phyloP scores from a whole-genome alignment of 1,140 invertebrate genomes.

The Penaeus vannamei region DNA sequence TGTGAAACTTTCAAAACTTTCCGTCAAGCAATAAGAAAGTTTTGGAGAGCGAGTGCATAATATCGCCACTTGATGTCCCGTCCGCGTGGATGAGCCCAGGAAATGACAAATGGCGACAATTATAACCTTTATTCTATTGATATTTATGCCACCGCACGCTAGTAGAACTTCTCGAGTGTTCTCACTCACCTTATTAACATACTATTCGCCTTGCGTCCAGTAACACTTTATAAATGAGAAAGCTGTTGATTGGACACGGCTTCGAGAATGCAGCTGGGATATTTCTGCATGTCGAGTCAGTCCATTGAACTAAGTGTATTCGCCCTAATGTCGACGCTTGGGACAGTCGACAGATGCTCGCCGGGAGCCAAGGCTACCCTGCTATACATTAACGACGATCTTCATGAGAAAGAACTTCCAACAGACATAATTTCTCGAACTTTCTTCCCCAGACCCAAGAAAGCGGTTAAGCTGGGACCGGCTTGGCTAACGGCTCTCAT shows the following conservation, averaged over 20 bases:
- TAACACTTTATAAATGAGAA: background rate
- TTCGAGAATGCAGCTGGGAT: background rate
- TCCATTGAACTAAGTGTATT: conserved; percentile 35
- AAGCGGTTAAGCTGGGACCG: too few species aligned
- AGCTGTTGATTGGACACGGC: background rate
- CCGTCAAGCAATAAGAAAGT: too few species aligned
- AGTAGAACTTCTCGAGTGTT: conserved; percentile 31
- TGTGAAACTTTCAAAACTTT: too few species aligned
- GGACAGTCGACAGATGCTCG: too few species aligned
- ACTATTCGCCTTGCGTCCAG: too few species aligned
- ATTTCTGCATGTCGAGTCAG: too few species aligned
- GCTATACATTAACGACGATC: too few species aligned
- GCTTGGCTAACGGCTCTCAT: too few species aligned
- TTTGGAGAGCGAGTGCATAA: conserved; percentile 15
- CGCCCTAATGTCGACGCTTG: background rate
- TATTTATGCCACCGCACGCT: conserved; percentile 39
- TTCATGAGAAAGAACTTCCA: too few species aligned
- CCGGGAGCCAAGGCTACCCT: too few species aligned
- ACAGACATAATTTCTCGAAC: too few species aligned
- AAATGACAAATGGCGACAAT: conserved; percentile 55
- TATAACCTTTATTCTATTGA: conserved; percentile 55
- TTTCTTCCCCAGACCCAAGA: too few species aligned
- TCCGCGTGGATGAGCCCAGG: conserved; percentile 46
- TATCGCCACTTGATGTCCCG: conserved; percentile 3
- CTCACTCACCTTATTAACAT: background rate